Percentiles rank a stretch among this genome's conserved stretches.
Conservation (phyloP, 1,140 invertebrate species). For the Drosophila quadrilineata region DNA sequence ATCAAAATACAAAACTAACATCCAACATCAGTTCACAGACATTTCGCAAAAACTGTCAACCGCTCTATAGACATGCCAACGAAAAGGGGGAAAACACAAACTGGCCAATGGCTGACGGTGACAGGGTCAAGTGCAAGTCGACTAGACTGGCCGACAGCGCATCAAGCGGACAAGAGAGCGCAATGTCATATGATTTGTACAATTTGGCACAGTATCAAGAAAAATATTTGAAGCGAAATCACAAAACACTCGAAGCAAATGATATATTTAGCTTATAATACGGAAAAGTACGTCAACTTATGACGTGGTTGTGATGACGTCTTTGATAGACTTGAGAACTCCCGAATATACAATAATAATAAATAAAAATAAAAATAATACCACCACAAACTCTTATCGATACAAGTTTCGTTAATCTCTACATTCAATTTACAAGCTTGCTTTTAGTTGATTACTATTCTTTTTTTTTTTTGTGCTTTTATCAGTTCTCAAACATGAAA, state of each 20-base stretch:
- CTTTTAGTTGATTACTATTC: conserved; percentile 4
- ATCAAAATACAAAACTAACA: conserved; percentile 17
- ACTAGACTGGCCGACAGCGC: too few relatives aligned
- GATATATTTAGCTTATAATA: too few relatives aligned
- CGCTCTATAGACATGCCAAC: neutral
- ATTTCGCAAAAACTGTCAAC: conserved; percentile 7
- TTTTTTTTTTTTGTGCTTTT: neutral
- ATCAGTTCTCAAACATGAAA: conserved; percentile 31
- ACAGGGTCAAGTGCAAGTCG: conserved; percentile 16
- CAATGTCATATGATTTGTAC: conserved; percentile 11
- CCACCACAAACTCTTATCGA: too few relatives aligned
- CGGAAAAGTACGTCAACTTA: neutral
- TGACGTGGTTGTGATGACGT: conserved; percentile 4
- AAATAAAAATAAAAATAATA: neutral
- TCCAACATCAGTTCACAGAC: conserved; percentile 3
- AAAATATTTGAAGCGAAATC: too few relatives aligned
- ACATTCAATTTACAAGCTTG: conserved; percentile 32
- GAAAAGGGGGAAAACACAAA: neutral
- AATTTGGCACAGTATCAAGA: too few relatives aligned
- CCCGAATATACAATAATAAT: too few relatives aligned
- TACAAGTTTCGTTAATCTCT: conserved; percentile 21
- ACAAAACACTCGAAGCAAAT: too few relatives aligned
- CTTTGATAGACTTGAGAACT: too few relatives aligned
- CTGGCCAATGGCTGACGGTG: neutral
- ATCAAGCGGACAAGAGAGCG: neutral